Evolutionary conservation across 2,888 invertebrate genomes (phyloP).

Genomic region (Coenonympha arcania): DNA sequence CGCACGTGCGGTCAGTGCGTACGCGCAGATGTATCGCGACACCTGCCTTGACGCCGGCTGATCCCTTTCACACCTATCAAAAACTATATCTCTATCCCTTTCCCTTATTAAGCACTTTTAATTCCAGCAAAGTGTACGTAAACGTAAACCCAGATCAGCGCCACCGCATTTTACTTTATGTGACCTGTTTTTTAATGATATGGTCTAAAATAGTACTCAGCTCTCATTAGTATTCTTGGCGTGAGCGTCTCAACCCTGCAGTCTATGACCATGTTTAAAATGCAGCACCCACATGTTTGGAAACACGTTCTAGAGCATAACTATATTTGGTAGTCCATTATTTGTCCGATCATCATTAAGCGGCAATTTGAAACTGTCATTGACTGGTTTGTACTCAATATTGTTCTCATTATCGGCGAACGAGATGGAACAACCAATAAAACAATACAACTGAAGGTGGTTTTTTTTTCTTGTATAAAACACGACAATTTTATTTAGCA

Average conservation of each 20-base stretch:
- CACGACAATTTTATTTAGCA: neutral
- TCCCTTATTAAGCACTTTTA: constrained; percentile 51
- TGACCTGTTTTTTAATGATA: constrained; percentile 66
- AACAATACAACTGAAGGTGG: neutral
- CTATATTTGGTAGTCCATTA: constrained; percentile 32
- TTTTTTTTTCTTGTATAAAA: neutral
- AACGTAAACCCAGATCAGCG: constrained; percentile 50
- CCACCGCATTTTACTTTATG: constrained; percentile 58
- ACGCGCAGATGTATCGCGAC: constrained; percentile 68
- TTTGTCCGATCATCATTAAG: constrained; percentile 30
- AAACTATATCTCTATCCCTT: constrained; percentile 40
- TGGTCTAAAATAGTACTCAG: constrained; percentile 58
- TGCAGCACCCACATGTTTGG: constrained; percentile 47
- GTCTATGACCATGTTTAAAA: constrained; percentile 49
- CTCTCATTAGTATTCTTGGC: constrained; percentile 59
- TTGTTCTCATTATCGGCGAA: constrained; percentile 10
- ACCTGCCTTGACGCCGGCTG: constrained; percentile 56
- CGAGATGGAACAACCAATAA: constrained; percentile 9
- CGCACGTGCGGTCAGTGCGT: constrained; percentile 66
- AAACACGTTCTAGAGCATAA: constrained; percentile 46
- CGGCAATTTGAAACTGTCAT: constrained; percentile 24
- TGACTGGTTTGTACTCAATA: constrained; percentile 12
- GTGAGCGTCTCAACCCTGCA: constrained; percentile 38
- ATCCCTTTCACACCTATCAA: constrained; percentile 44
- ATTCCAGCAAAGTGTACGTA: constrained; percentile 51